Base-by-base conservation (phyloP, 2,888 invertebrate genomes). In the Nowickia ferox region DNA sequence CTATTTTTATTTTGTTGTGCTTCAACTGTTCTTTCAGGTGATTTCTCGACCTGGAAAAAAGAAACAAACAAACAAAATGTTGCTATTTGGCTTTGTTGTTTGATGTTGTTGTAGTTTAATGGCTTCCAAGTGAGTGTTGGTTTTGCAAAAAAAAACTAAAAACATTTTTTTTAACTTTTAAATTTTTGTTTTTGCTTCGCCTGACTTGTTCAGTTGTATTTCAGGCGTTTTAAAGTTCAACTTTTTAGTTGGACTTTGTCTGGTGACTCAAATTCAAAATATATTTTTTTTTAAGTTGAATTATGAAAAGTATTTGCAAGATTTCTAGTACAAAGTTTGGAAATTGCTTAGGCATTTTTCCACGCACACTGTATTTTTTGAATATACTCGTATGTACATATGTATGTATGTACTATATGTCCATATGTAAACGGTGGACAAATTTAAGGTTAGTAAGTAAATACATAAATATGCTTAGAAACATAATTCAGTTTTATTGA, bases 71-170 rank as follows among this genome's bases (percentile, higher is more conserved):
- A 42, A 22, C 22, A 42, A 59, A 69, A 51, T 72, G 38, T 72
- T 66, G 59, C 38, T 77, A n/a, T 69, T 72, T 30, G 30, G 65
- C 61, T 79, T 48, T 75, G 75, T 46, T 71, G 42, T 61, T 42
- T 71, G 40, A 40, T 77, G 71, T 66, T 65, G 83, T 61, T 86
- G 79, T 79, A 86, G 86, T 86, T 86, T 86, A 86, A 83, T 86
- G 86, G 86, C 86, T 83, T 83, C 86, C 76, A 80, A 42, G 59
- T 63, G 48, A 76, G 75, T 80, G 76, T 69, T 75, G 57, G 83
- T 86, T 83, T 51, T 65, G 48, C 59, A 76, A 65, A 65, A 66
- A 48, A 65, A 11, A 30, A 57, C 17, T 46, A 53, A 48, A 53
- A 53, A 55, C 42, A 11, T 30, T 30, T 17, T 38, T 75, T 63